phyloP scores from a whole-genome alignment of 2,113 vertebrate species.

The Alligator mississippiensis region DNA sequence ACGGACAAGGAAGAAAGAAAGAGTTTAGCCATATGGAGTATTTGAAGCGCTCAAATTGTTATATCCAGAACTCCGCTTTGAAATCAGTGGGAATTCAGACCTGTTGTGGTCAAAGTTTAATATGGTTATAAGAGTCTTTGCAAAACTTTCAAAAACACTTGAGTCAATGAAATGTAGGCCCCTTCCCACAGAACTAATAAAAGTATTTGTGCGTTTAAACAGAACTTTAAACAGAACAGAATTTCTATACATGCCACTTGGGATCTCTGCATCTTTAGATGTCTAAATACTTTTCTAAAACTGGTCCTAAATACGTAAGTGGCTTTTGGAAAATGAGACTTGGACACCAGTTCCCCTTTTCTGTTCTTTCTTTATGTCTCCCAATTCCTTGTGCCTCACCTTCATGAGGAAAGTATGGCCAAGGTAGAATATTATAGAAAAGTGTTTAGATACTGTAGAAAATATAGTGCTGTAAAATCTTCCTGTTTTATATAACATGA shows the following conservation, averaged over 20 bases:
- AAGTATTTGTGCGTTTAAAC: background rate
- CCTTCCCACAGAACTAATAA: background rate
- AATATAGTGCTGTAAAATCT: no score
- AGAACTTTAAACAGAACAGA: no score
- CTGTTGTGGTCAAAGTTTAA: background rate
- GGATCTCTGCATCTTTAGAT: background rate
- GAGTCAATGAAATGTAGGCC: background rate
- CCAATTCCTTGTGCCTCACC: background rate
- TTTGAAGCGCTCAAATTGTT: background rate
- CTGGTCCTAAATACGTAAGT: background rate
- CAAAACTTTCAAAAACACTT: background rate
- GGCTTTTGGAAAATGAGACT: background rate
- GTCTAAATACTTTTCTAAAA: no score
- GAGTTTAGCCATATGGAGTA: fast-evolving
- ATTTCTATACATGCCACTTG: background rate
- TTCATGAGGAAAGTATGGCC: background rate
- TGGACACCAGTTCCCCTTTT: background rate
- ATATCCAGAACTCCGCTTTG: background rate
- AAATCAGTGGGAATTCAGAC: no score
- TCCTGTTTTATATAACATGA: no score
- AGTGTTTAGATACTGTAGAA: no score
- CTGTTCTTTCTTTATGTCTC: background rate
- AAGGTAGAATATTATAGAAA: no score
- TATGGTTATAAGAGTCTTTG: background rate
- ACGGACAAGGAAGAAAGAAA: background rate